Percentiles rank a stretch among this genome's conserved stretches.
phyloP scores from a whole-genome alignment of 1,140 invertebrate genomes.

The Oedothorax gibbosus region DNA sequence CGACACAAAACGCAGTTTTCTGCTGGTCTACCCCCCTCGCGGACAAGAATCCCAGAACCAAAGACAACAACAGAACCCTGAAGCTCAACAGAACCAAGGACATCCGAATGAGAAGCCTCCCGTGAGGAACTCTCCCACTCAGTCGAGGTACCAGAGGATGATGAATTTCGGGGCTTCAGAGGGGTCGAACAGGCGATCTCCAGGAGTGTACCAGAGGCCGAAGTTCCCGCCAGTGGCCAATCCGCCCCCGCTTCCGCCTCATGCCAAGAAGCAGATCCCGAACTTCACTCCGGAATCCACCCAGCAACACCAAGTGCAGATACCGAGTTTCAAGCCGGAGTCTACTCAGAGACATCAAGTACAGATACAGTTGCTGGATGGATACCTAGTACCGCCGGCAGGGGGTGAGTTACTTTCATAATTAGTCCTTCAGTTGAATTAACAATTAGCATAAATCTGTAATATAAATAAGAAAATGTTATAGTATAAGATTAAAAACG shows the following conservation, averaged over 20 bases:
- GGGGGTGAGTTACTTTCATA: conserved; percentile 20
- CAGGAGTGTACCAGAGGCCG: conserved; percentile 18
- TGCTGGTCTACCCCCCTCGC: conserved; percentile 35
- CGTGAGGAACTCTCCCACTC: conserved; percentile 23
- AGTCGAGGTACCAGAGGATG: conserved; percentile 39
- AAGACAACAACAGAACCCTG: background rate
- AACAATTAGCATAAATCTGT: background rate
- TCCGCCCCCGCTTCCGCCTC: conserved; percentile 41
- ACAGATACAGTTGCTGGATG: conserved; percentile 53
- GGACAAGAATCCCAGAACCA: too few species aligned
- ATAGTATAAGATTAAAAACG: background rate
- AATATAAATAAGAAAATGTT: background rate
- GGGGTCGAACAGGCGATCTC: conserved; percentile 13
- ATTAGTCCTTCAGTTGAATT: background rate
- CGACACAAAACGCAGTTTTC: conserved; percentile 39
- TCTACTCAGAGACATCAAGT: conserved; percentile 52
- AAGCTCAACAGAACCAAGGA: background rate
- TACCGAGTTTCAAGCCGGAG: conserved; percentile 46
- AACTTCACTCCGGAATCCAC: conserved; percentile 31
- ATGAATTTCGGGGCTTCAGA: conserved; percentile 36
- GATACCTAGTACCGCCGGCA: conserved; percentile 45
- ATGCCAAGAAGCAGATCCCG: conserved; percentile 12
- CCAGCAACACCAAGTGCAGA: conserved; percentile 52
- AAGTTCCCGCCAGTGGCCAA: conserved; percentile 54
- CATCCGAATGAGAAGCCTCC: conserved; percentile 7